phyloP scores from a whole-genome alignment of 2,797 vertebrate species.

The Ceryle rudis region DNA sequence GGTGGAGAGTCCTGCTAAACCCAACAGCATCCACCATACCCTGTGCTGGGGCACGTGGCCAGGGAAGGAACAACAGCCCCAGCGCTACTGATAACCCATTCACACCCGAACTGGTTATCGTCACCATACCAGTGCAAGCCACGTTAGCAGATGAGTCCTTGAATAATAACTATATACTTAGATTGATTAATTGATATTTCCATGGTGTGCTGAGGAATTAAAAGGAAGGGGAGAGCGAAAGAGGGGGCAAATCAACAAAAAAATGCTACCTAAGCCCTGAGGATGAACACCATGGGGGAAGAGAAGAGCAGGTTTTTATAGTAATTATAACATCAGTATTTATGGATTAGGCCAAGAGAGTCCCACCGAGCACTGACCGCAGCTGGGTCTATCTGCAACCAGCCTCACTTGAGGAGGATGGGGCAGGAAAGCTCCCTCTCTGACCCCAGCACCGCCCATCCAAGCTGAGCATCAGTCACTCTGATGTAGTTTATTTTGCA shows the following conservation, averaged over 20 bases:
- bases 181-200: slow-evolving; percentile 29
- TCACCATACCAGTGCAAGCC: not conserved
- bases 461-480: not conserved
- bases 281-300: not conserved
- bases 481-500: not conserved
- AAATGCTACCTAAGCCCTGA: not conserved
- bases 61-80: not conserved
- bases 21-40: fast-evolving
- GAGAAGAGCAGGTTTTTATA: not conserved
- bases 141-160: not conserved
- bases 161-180: not conserved
- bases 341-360: not conserved
- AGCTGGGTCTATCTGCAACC: not conserved
- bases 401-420: not conserved
- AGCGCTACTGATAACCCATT: not conserved
- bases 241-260: not conserved
- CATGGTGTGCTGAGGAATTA: not conserved
- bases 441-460: not conserved
- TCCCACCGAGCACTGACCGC: not conserved
- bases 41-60: fast-evolving
- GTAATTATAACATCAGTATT: not conserved
- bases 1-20: not conserved
- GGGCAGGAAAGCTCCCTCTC: not conserved
- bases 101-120: not conserved
- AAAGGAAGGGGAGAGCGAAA: not conserved